Percentiles rank a stretch among this genome's conserved stretches.
phyloP scores from a whole-genome alignment of 2,113 vertebrate species.

The Pungitius pungitius region DNA sequence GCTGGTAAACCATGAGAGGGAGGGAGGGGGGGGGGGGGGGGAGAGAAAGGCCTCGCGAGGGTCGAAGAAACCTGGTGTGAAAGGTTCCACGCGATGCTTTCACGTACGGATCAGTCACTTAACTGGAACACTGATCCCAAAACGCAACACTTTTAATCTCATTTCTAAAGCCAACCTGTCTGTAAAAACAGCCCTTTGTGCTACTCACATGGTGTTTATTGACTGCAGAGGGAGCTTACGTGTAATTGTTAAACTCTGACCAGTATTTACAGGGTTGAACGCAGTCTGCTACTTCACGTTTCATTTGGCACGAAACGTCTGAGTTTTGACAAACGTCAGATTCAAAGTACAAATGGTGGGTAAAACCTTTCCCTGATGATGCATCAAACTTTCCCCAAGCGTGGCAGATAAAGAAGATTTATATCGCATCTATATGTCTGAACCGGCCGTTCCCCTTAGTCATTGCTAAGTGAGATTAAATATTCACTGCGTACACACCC shows the following conservation, averaged over 20 bases:
- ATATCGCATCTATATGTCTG: slow-evolving; percentile 30
- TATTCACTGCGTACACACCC: slow-evolving; percentile 2
- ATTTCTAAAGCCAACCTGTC: no score
- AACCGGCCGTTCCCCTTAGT: slow-evolving; percentile 31
- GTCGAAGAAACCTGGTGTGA: background rate
- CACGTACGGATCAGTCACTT: no score
- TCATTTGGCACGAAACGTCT: slow-evolving; percentile 18
- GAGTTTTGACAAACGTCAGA: background rate
- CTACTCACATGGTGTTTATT: no score
- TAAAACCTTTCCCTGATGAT: slow-evolving; percentile 9
- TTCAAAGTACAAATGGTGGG: slow-evolving; percentile 1
- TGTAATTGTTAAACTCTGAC: slow-evolving; percentile 25
- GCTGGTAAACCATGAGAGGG: background rate
- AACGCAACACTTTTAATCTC: no score
- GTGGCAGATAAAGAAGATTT: slow-evolving; percentile 24
- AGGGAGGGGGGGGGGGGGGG: no score
- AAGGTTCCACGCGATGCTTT: no score
- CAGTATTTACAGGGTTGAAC: slow-evolving; percentile 28
- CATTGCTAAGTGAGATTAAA: slow-evolving; percentile 50
- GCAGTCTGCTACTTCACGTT: slow-evolving; percentile 32
- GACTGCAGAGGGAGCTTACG: slow-evolving; percentile 4
- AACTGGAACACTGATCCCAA: no score
- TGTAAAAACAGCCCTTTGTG: no score
- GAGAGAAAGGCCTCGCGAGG: background rate
- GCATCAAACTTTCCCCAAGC: slow-evolving; percentile 17